phyloP scores from a whole-genome alignment of 1,140 invertebrate genomes.

The Platyscapa corneri region DNA sequence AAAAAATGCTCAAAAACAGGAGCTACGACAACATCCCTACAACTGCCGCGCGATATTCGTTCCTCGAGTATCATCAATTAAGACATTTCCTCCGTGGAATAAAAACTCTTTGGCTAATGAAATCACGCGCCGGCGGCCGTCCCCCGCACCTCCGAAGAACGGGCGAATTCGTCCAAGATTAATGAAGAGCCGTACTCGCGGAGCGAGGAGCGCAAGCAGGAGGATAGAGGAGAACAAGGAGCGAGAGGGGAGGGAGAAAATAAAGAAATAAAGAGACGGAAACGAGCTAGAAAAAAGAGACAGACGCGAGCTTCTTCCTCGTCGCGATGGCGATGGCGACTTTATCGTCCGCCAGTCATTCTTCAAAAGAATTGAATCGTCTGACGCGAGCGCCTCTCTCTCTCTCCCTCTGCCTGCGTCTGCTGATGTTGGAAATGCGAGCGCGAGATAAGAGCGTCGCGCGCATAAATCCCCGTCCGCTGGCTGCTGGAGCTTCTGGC shows the following conservation, averaged over 20 bases:
- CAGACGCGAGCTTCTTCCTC: not conserved
- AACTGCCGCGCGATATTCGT: slow-evolving; percentile 26
- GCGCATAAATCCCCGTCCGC: slow-evolving; percentile 24
- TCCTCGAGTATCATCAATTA: slow-evolving; percentile 48
- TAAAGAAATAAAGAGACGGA: not conserved
- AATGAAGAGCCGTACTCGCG: slow-evolving; percentile 35
- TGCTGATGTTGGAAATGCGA: not conserved
- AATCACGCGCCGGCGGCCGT: slow-evolving; percentile 33
- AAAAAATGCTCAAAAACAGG: too few relatives aligned
- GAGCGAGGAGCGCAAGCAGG: not conserved
- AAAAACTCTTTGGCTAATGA: slow-evolving; percentile 51
- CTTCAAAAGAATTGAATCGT: slow-evolving; percentile 27
- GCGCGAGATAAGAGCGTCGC: slow-evolving; percentile 24
- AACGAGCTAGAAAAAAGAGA: not conserved
- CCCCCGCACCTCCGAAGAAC: not conserved
- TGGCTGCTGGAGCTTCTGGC: not conserved
- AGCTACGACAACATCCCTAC: not conserved
- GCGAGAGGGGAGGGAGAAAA: not conserved
- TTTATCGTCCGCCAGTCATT: slow-evolving; percentile 48
- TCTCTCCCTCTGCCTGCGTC: not conserved
- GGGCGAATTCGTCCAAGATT: slow-evolving; percentile 44
- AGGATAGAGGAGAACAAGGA: slow-evolving; percentile 4
- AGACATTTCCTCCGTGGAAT: slow-evolving; percentile 39
- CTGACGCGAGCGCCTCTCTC: not conserved
- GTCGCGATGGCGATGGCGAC: not conserved